Evolutionary conservation across 1,140 invertebrate species (phyloP).

Genomic region (Drosophila orena): DNA sequence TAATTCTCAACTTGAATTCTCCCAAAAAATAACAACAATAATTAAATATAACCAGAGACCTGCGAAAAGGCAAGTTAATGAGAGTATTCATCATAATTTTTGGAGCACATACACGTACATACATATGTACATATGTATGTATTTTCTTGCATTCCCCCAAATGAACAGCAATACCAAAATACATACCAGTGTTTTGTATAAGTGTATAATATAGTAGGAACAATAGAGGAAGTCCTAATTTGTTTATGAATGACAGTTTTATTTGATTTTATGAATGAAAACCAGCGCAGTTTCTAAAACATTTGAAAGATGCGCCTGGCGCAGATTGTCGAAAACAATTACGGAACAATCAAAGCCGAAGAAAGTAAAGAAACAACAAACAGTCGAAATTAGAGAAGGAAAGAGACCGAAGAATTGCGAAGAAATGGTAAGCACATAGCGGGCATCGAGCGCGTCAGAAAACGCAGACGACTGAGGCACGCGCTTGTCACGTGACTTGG

Average conservation of each 20-base stretch:
- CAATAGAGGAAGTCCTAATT: not conserved
- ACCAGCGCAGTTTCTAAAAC: not conserved
- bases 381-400: not conserved
- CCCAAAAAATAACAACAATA: not conserved
- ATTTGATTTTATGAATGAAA: conserved; percentile 23
- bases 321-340: not conserved
- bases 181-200: not conserved
- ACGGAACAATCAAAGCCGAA: conserved; percentile 1
- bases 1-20: conserved; percentile 20
- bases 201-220: too few species aligned
- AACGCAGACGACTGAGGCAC: conserved; percentile 17
- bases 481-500: conserved; percentile 41
- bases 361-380: conserved; percentile 4
- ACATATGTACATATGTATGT: too few species aligned
- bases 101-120: not conserved
- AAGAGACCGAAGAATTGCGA: not conserved
- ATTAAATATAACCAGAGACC: not conserved
- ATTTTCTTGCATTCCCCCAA: conserved; percentile 4
- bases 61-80: not conserved
- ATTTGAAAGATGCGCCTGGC: conserved; percentile 3
- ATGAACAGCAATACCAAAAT: conserved; percentile 1
- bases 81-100: not conserved
- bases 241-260: not conserved
- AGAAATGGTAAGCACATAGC: conserved; percentile 8
- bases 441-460: conserved; percentile 16